Conservation (phyloP, 1,140 invertebrate species). For the Caenorhabditis latens region DNA sequence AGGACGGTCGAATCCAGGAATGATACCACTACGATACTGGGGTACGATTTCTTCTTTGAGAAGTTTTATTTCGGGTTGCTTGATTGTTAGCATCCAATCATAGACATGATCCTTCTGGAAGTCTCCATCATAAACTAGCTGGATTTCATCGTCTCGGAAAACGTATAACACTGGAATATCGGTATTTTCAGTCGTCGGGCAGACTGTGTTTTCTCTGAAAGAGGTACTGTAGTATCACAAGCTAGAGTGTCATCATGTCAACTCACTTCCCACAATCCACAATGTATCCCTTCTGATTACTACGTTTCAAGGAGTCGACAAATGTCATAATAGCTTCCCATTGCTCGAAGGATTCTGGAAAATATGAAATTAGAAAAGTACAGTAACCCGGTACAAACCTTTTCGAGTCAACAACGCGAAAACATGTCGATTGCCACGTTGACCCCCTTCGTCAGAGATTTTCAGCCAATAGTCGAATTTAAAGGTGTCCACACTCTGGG, state of each 20-base stretch:
- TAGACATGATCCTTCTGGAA: slow-evolving; percentile 32
- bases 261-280: slow-evolving; percentile 17
- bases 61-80: slow-evolving; percentile 12
- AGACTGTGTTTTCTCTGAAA: not conserved
- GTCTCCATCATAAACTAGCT: not conserved
- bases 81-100: slow-evolving; percentile 22
- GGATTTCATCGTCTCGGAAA: slow-evolving; percentile 1
- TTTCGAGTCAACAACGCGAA: not conserved
- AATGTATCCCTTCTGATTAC: not conserved
- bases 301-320: not conserved
- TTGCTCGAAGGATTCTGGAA: slow-evolving; percentile 29
- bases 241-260: not conserved
- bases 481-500: not conserved
- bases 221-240: not conserved
- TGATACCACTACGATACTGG: slow-evolving; percentile 40
- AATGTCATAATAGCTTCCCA: not conserved
- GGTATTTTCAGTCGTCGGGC: not conserved
- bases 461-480: slow-evolving; percentile 35
- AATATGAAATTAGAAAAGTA: not conserved
- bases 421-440: too few relatives aligned
- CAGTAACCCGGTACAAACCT: not conserved
- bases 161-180: not conserved
- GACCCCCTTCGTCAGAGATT: not conserved
- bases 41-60: slow-evolving; percentile 1
- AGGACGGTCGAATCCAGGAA: slow-evolving; percentile 23